Conservation (phyloP, 2,113 vertebrate species). For the Spizaetus ornatus region DNA sequence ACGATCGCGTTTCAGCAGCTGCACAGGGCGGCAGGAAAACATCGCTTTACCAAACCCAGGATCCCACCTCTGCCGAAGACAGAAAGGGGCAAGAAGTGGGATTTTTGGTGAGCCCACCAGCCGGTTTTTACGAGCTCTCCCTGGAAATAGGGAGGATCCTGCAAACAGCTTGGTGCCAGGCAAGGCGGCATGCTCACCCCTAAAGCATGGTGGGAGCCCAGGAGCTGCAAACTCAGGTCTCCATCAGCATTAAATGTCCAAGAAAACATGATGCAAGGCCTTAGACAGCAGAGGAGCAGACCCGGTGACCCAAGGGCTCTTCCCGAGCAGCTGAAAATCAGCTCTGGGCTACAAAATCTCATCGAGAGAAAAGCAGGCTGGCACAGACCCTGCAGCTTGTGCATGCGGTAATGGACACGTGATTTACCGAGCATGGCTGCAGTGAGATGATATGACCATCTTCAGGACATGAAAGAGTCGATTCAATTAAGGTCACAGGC, state of each 20-base stretch:
- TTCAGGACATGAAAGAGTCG: not conserved
- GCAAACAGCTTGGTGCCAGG: not conserved
- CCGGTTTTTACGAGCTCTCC: not conserved
- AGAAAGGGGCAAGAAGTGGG: not conserved
- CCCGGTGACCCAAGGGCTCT: not conserved
- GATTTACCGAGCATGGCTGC: not conserved
- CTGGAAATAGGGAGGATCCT: not conserved
- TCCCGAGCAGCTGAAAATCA: not conserved
- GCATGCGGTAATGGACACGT: not conserved
- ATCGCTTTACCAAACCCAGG: not conserved
- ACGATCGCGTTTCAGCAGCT: not conserved
- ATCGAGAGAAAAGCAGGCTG: not conserved
- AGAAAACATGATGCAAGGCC: accelerated
- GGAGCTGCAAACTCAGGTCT: not conserved
- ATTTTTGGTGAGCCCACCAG: not conserved
- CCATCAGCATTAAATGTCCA: not conserved
- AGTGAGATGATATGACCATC: accelerated
- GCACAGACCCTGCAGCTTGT: not conserved
- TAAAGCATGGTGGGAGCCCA: not conserved
- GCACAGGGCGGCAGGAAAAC: not conserved
- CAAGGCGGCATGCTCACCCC: not conserved
- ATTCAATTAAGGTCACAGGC: not conserved
- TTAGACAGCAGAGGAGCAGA: not conserved
- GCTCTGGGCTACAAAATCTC: not conserved
- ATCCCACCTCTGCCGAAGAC: accelerated